Percentiles rank a stretch among this genome's conserved stretches.
phyloP scores from a whole-genome alignment of 2,888 invertebrate species.

The Drosophila neotestacea region DNA sequence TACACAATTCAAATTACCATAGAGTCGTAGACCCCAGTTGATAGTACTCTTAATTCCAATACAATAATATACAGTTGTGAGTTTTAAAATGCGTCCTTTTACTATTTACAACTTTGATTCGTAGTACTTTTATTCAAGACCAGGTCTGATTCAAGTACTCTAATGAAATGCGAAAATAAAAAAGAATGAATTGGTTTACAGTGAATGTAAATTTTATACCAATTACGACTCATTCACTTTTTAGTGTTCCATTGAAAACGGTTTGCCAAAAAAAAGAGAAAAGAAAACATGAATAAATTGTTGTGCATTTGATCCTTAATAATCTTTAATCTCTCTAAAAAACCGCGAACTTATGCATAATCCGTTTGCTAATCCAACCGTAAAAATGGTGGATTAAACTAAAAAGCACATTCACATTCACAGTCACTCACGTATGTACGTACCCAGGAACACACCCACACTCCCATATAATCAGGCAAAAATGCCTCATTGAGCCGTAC shows the following conservation, averaged over 20 bases:
- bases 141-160: too few relatives aligned
- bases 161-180: too few relatives aligned
- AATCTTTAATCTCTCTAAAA: slow-evolving; percentile 46
- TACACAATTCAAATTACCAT: too few relatives aligned
- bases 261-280: slow-evolving; percentile 1
- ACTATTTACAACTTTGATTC: too few relatives aligned
- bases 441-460: slow-evolving; percentile 6
- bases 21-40: too few relatives aligned
- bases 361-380: slow-evolving; percentile 75
- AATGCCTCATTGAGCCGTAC: slow-evolving; percentile 38
- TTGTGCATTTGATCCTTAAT: slow-evolving; percentile 16
- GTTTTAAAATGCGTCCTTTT: too few relatives aligned
- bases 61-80: too few relatives aligned
- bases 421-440: slow-evolving; percentile 3
- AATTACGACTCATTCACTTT: slow-evolving; percentile 53
- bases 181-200: neutral
- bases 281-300: neutral
- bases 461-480: neutral
- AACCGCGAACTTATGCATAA: slow-evolving; percentile 73
- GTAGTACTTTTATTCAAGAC: too few relatives aligned
- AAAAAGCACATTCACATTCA: slow-evolving; percentile 37
- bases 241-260: slow-evolving; percentile 41
- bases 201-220: too few relatives aligned
- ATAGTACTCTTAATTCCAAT: too few relatives aligned
- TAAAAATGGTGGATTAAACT: slow-evolving; percentile 77